Evolutionary conservation across 2,888 invertebrate genomes (phyloP), one percentile per base, ranked within the genome.

Genomic region (Orthosia cruda): DNA sequence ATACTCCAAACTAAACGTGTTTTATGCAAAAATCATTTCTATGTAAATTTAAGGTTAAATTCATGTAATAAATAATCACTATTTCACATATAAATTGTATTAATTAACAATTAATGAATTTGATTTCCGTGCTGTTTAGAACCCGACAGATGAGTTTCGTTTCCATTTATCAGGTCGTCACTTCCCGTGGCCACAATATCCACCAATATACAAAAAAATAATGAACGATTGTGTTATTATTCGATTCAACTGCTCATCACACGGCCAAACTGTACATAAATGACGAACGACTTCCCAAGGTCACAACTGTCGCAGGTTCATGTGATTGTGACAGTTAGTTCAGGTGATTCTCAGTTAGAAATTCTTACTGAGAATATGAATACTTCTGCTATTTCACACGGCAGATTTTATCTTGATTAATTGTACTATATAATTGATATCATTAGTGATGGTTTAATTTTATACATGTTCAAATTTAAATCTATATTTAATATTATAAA

Each of bases 151-250:
- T 58, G 52, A 50, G 70, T 75, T 70, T 69, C 47, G 11, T 26
- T 74, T 57, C 52, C 26, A 69, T 66, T 74, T 20, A 18, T 23
- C 64, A 52, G 23, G 50, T 23, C 54, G n/a, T 66, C n/a, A 80
- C 55, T 80, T 70, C 75, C 81, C 54, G 57, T 54, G 69, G 57
- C 69, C 45, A 50, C 13, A 76, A n/a, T 55, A 63, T 54, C n/a
- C 49, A 55, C n/a, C 54, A 32, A 50, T 18, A n/a, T 32, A 63
- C 61, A 63, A 64, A 77, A 67, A 47, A 3, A 59, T 52, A 52
- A 40, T 40, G 26, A 49, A 20, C 13, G 9, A 40, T 40, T 15
- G 5, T 20, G 23, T 55, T 75, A 45, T 55, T 45, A n/a, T 76
- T 47, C 49, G 23, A 32, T 75, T 75, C 61, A 75, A 45, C 40